Base-by-base conservation (phyloP, 2,113 vertebrate genomes). In the Nothoprocta pentlandii region DNA sequence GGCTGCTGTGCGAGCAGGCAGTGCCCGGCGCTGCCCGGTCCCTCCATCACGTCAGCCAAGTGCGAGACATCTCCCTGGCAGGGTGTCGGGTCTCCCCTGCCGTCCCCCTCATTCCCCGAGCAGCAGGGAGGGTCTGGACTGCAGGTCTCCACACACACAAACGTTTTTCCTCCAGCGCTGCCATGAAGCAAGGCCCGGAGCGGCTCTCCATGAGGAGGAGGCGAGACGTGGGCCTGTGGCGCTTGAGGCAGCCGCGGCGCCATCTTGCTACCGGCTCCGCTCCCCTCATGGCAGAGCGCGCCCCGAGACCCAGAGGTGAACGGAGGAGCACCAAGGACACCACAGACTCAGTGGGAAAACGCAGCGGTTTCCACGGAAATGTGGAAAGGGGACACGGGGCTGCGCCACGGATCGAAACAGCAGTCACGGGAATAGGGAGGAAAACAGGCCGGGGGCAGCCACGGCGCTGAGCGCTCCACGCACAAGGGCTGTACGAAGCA, bases 111-210 rank as follows among this genome's bases (percentile, higher is more conserved):
- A 78, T 96, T 97, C 96, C 90, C 92, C 62, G 92, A 97, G 90
- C 97, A 96, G 97, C 96, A 95, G 96, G 96, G 96, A 96, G 96
- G 91, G 96, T 97, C 97, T 97, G 96, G 96, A 96, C 96, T 93
- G 94, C 73, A 94, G 87, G 84, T 84, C 95, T 95, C 80, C 83
- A 92, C 93, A 85, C 34, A 80, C 85, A 85, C 41, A 69, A 58
- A 92, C 67, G 68, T 46, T 87, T 93, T 90, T 85, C 39, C 20
- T 54, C 46, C 39, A 47, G 46, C 46, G 9, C 46, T 47, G 46
- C 46, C 46, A 8, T 47, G 17, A 47, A 47, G 8, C 46, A 47
- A 19, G 46, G 46, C 46, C 19, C 5, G 8, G 46, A 19, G 46
- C 46, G 17, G 46, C 46, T 19, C 36, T 19, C 46, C 46, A 16